These are phyloP conservation scores for Andrena marginata DNA, from an alignment of 2,888 invertebrate genomes.

Conservation along the genomic window DNA sequence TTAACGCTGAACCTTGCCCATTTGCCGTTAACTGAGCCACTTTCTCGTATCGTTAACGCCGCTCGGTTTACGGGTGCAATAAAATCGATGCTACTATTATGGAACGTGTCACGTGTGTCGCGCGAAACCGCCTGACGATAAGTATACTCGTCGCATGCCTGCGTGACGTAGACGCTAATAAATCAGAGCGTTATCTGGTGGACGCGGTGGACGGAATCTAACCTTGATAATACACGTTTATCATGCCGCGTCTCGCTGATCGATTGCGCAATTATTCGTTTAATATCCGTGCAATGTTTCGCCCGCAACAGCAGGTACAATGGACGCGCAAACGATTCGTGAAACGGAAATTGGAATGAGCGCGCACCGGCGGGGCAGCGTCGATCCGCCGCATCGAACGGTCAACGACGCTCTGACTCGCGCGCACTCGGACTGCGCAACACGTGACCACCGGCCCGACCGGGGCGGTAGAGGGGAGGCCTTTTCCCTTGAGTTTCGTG, in stretches of 20 bases:
- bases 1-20: too few relatives aligned
- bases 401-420: constrained; percentile 51
- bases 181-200: constrained; percentile 11
- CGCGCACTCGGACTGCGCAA: constrained; percentile 45
- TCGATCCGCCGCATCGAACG: constrained; percentile 42
- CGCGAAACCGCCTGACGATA: neutral
- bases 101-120: too few relatives aligned
- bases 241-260: constrained; percentile 1
- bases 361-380: neutral
- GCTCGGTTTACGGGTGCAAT: neutral
- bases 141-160: neutral
- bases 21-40: neutral
- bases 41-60: neutral
- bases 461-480: constrained; percentile 17
- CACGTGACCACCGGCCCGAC: constrained; percentile 44
- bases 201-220: constrained; percentile 25
- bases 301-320: neutral
- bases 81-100: neutral
- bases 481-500: constrained; percentile 52
- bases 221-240: constrained; percentile 23
- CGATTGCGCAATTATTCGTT: neutral
- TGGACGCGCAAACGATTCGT: neutral
- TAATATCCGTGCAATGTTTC: neutral
- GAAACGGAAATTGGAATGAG: neutral
- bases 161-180: constrained; percentile 22